A percentile compares a stretch with the other conserved stretches of the same genome.
phyloP scores from a whole-genome alignment of 2,797 vertebrate genomes.

The Thaleichthys pacificus region DNA sequence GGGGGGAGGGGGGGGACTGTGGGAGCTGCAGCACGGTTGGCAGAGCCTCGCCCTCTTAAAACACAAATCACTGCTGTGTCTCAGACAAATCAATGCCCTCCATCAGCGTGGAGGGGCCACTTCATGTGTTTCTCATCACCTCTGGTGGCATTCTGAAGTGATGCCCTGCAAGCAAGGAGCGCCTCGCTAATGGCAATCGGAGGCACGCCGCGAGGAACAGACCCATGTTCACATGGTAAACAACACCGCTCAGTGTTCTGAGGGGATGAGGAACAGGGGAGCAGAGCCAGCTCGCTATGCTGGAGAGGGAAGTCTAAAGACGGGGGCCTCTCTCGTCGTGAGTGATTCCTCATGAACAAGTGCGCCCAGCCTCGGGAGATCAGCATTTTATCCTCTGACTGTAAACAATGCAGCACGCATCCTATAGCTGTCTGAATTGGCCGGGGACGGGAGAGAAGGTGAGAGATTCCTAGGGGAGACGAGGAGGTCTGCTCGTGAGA shows the following conservation, averaged over 20 bases:
- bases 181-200: slow-evolving; percentile 34
- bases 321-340: background rate
- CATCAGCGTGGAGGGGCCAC: slow-evolving; percentile 52
- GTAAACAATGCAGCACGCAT: slow-evolving; percentile 11
- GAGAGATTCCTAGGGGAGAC: slow-evolving; percentile 20
- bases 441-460: slow-evolving; percentile 3
- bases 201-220: slow-evolving; percentile 18
- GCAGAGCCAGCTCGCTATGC: background rate
- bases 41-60: slow-evolving; percentile 36
- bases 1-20: background rate
- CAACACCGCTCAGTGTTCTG: slow-evolving; percentile 28
- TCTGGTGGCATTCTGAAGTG: slow-evolving; percentile 55
- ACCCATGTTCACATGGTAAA: slow-evolving; percentile 24
- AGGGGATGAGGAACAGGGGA: background rate
- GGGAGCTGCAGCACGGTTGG: slow-evolving; percentile 21
- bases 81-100: slow-evolving; percentile 53
- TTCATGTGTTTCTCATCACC: slow-evolving; percentile 60
- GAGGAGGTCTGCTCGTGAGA: slow-evolving; percentile 17
- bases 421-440: background rate
- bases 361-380: background rate
- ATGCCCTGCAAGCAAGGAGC: slow-evolving; percentile 29
- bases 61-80: slow-evolving; percentile 53
- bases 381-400: background rate
- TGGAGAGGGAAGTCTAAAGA: background rate
- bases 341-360: background rate